Evolutionary conservation across 2,113 vertebrate genomes (phyloP), one percentile per base, ranked within the genome.

Genomic region (Suricata suricatta): DNA sequence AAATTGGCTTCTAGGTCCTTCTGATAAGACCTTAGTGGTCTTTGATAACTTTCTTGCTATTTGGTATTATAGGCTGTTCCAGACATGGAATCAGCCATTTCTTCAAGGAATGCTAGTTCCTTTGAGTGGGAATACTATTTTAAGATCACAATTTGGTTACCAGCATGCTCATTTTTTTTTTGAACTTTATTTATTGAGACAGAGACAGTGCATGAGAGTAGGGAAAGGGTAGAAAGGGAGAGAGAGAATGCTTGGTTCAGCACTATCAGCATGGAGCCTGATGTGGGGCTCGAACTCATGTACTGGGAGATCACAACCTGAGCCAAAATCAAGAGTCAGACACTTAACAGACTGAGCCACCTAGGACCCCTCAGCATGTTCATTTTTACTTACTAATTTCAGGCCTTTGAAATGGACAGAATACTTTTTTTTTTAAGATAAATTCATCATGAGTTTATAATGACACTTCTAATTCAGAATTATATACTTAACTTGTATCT

Each of bases 371-470:
- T 33, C 44, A 41, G 4, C 5, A 8, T 76, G 31, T 31, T 90
- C 35, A 81, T 68, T 95, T 93, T 85, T 96, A 63, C 60, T 89
- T 13, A 19, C 16, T 83, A 23, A 2, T 52, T 89, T 57, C 71
- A 95, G n/a, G n/a, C 4, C 14, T 90, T 87, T 77, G 21, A 79
- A 95, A 93, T 83, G 27, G 25, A 87, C 35, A 77, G 33, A 85
- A 52, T 29, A 76, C 19, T 33, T 68, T 72, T 86, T 86, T 68
- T 81, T 41, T 64, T 87, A 86, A 90, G 23, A 31, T 86, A 77
- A 82, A 82, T 83, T 71, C n/a, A 77, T 66, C 27, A 11, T 88
- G 74, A 89, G n/a, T 89, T 84, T 94, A 72, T 88, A 68, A 60
- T 60, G 66, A 82, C 16, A 90, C 4, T 90, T 88, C 31, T 21